Percentiles rank a stretch among this genome's conserved stretches.
Evolutionary conservation across 64 coral and sea anemone genomes (phyloP).

Genomic region (Dendronephthya gigantea): DNA sequence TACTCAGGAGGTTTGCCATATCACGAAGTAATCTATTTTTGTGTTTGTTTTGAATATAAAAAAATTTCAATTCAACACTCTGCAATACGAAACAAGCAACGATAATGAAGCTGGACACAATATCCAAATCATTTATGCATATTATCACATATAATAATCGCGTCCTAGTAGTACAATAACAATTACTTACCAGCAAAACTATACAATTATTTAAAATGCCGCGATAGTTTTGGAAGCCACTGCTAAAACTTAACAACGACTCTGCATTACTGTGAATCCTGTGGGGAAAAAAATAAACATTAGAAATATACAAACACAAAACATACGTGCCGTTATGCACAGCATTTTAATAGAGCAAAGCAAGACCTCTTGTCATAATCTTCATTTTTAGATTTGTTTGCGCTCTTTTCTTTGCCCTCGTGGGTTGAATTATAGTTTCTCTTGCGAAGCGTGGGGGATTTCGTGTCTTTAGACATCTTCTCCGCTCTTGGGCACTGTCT

Average conservation of each 20-base stretch:
- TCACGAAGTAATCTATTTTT: no score
- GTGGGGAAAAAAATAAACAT: not conserved
- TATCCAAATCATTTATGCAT: no score
- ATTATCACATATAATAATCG: no score
- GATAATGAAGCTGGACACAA: no score
- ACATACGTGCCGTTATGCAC: not conserved
- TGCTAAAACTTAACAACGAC: not conserved
- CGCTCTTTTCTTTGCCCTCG: not conserved
- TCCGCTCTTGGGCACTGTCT: not conserved
- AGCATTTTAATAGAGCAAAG: not conserved
- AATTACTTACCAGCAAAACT: not conserved
- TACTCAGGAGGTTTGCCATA: no score
- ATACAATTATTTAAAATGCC: constrained; percentile 2
- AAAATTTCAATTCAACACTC: no score
- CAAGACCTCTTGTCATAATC: constrained; percentile 7
- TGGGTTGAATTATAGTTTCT: not conserved
- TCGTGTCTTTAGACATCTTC: not conserved
- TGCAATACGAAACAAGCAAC: no score
- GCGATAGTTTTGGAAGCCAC: constrained; percentile 3
- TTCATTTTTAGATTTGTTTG: not conserved
- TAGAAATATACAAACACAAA: not conserved
- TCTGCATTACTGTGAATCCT: constrained; percentile 1
- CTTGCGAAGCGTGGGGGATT: not conserved
- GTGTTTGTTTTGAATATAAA: no score
- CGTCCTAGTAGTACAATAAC: no score